These are phyloP conservation scores for Eudyptes chrysolophus DNA, from an alignment of 2,113 vertebrate genomes.

Conservation along the genomic window DNA sequence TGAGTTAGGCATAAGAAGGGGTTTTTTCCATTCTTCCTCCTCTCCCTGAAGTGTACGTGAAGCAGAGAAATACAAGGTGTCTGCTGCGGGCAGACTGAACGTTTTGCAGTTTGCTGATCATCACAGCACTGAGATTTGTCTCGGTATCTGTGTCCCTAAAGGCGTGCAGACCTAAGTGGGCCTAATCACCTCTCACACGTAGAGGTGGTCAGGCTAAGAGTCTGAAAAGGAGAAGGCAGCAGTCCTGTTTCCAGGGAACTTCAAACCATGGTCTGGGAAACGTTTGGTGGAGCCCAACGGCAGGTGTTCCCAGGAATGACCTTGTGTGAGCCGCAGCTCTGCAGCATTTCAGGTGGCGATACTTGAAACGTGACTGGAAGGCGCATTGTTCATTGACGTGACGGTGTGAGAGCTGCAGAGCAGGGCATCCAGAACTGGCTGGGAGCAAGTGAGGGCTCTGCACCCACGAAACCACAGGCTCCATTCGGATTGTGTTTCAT, in stretches of 20 bases:
- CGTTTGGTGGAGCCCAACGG: accelerated
- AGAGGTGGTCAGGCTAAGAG: not conserved
- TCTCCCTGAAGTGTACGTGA: not conserved
- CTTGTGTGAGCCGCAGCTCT: not conserved
- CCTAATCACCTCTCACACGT: not conserved
- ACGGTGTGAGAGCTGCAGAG: not conserved
- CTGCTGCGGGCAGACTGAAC: not conserved
- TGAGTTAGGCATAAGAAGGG: not conserved
- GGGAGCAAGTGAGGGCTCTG: not conserved
- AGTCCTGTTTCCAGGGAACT: not conserved
- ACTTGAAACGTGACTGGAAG: not conserved
- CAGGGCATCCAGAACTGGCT: not conserved
- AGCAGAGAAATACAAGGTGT: not conserved
- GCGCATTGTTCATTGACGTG: not conserved
- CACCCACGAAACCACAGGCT: not conserved
- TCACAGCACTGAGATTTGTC: not conserved
- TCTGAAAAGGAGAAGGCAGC: not conserved
- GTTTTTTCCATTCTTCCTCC: not conserved
- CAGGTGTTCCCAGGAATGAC: not conserved
- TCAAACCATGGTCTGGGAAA: not conserved
- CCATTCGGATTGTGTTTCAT: not conserved
- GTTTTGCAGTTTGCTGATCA: not conserved
- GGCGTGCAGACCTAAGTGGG: not conserved
- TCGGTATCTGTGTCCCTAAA: not conserved
- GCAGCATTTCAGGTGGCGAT: not conserved